A percentile compares a stretch with the other conserved stretches of the same genome.
These are phyloP conservation scores for Cynodonichthys magdalenae DNA, from an alignment of 2,797 vertebrate genomes.

Conservation along the genomic window DNA sequence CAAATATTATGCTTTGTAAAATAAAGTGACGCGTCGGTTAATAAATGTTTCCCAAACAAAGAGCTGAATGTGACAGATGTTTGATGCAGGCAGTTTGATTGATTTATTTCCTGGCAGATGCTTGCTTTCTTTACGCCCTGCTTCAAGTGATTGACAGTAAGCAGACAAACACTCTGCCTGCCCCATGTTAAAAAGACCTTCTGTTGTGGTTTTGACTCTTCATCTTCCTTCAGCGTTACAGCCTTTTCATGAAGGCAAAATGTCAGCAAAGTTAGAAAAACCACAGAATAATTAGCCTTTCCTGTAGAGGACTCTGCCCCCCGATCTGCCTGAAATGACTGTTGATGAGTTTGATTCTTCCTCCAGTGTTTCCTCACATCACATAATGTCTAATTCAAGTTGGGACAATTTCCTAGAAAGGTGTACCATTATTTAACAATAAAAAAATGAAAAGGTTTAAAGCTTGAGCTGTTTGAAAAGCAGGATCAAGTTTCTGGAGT, in stretches of 20 bases:
- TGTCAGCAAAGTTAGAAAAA: neutral
- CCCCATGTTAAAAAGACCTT: neutral
- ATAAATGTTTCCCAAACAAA: conserved; percentile 33
- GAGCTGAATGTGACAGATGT: conserved; percentile 38
- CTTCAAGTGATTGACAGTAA: conserved; percentile 51
- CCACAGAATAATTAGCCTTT: neutral
- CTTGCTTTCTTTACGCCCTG: conserved; percentile 30
- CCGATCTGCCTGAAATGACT: neutral
- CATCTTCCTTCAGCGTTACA: conserved; percentile 1
- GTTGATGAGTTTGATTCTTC: neutral
- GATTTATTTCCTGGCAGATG: conserved; percentile 50
- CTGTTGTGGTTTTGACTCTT: neutral
- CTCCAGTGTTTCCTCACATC: neutral
- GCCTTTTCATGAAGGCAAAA: neutral
- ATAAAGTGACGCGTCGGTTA: conserved; percentile 24
- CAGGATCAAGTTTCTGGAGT: too few relatives aligned
- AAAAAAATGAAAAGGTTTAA: neutral
- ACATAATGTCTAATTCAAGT: neutral
- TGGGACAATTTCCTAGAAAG: neutral
- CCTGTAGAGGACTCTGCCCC: neutral
- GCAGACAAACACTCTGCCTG: conserved; percentile 19
- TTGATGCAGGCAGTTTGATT: conserved; percentile 46
- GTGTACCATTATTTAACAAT: neutral
- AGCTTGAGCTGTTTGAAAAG: too few relatives aligned
- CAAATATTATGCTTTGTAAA: conserved; percentile 19